Conservation (phyloP, 2,113 vertebrate species). For the Anoura caudifer region DNA sequence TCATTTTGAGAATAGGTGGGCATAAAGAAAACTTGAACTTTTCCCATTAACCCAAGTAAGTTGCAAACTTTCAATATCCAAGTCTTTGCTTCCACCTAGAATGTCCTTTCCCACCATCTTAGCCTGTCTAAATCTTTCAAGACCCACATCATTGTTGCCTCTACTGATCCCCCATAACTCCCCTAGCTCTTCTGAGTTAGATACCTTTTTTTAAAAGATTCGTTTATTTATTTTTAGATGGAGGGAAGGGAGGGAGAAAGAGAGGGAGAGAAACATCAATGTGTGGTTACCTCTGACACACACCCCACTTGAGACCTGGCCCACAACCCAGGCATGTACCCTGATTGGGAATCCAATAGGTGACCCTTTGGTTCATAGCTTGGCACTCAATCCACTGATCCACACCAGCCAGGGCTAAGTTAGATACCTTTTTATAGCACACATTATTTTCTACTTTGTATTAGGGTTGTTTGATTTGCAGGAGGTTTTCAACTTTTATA, state of each 20-base stretch:
- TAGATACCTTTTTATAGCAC: neutral
- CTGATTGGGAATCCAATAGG: too few relatives aligned
- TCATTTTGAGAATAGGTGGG: neutral
- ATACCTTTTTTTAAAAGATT: neutral
- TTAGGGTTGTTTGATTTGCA: constrained; percentile 10
- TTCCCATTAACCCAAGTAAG: neutral
- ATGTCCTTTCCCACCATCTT: neutral
- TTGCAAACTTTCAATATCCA: neutral
- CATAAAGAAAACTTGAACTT: neutral
- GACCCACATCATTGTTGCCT: neutral
- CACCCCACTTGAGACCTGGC: too few relatives aligned
- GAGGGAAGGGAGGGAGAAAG: too few relatives aligned
- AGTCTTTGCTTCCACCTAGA: neutral
- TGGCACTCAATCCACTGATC: too few relatives aligned
- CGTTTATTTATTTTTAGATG: too few relatives aligned
- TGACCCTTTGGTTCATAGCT: too few relatives aligned
- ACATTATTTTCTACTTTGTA: neutral
- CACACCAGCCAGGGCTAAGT: neutral
- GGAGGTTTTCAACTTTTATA: neutral
- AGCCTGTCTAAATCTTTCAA: constrained; percentile 5
- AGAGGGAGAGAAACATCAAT: too few relatives aligned
- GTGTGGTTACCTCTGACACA: too few relatives aligned
- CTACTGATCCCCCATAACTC: neutral
- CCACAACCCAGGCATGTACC: too few relatives aligned
- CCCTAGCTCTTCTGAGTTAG: neutral